These are phyloP conservation scores for Scopus umbretta DNA, from an alignment of 2,113 vertebrate genomes.

Conservation along the genomic window DNA sequence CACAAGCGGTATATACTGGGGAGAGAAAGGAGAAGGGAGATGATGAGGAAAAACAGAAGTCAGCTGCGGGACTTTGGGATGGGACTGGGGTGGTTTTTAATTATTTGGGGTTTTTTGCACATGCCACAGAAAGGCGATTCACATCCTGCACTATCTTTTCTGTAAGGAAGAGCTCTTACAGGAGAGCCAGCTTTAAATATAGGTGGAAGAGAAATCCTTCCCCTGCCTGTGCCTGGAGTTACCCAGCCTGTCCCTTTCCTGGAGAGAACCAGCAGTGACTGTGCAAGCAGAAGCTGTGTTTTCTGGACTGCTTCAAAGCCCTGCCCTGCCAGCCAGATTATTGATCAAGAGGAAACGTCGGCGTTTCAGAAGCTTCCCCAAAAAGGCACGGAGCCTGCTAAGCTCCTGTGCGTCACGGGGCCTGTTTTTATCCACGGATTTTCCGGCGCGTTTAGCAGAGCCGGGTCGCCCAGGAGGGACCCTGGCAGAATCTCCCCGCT, in stretches of 20 bases:
- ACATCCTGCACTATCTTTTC: not conserved
- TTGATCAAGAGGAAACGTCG: not conserved
- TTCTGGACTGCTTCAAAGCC: not conserved
- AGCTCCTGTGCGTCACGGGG: not conserved
- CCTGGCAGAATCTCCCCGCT: slow-evolving; percentile 48
- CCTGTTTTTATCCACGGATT: slow-evolving; percentile 29
- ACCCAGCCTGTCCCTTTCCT: not conserved
- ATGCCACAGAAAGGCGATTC: not conserved
- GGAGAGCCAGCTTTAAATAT: not conserved
- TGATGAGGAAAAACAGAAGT: not conserved
- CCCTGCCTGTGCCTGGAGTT: not conserved
- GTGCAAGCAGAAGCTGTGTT: not conserved
- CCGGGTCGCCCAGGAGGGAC: slow-evolving; percentile 48
- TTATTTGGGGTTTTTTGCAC: no score
- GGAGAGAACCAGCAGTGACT: not conserved
- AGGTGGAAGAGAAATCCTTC: not conserved
- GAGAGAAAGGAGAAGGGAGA: not conserved
- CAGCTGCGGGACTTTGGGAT: not conserved
- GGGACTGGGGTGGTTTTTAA: no score
- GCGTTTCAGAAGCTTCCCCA: slow-evolving; percentile 35
- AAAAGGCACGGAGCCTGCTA: slow-evolving; percentile 2
- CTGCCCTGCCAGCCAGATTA: slow-evolving; percentile 4
- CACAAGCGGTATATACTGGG: not conserved
- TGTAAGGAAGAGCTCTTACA: not conserved
- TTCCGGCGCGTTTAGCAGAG: not conserved